Conservation (phyloP, 1,140 invertebrate species). For the Drosophila kikkawai region DNA sequence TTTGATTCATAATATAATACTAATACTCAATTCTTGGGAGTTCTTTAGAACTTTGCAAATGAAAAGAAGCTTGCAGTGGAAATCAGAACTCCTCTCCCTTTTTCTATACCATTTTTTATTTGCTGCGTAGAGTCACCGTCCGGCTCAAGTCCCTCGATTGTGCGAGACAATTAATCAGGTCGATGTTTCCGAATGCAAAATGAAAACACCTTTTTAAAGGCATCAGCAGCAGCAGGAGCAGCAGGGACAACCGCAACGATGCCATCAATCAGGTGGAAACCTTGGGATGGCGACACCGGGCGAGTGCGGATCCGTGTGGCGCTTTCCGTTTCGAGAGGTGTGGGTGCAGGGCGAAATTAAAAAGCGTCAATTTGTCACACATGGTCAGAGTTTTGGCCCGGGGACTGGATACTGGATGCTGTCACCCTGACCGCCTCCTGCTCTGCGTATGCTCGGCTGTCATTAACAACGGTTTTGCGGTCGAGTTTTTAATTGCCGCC, state of each 20-base stretch:
- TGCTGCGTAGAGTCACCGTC: slow-evolving; percentile 8
- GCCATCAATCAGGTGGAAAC: slow-evolving; percentile 72
- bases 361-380: slow-evolving; percentile 83
- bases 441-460: slow-evolving; percentile 18
- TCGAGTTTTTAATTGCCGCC: slow-evolving; percentile 66
- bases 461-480: slow-evolving; percentile 69
- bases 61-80: not conserved
- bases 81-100: not conserved
- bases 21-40: fast-evolving
- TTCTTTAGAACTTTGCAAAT: not conserved
- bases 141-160: slow-evolving; percentile 28
- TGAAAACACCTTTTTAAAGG: slow-evolving; percentile 77
- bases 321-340: slow-evolving; percentile 60
- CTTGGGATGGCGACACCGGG: slow-evolving; percentile 12
- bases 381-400: slow-evolving; percentile 45
- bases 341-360: slow-evolving; percentile 72
- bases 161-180: slow-evolving; percentile 76
- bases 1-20: not conserved
- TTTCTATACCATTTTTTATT: not conserved
- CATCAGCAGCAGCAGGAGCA: slow-evolving; percentile 27
- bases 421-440: not conserved
- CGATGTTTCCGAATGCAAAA: slow-evolving; percentile 73
- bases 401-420: slow-evolving; percentile 7
- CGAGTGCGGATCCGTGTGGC: slow-evolving; percentile 42
- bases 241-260: slow-evolving; percentile 52